Base-by-base conservation (phyloP, 1,140 invertebrate species). In the Nylanderia fulva region DNA sequence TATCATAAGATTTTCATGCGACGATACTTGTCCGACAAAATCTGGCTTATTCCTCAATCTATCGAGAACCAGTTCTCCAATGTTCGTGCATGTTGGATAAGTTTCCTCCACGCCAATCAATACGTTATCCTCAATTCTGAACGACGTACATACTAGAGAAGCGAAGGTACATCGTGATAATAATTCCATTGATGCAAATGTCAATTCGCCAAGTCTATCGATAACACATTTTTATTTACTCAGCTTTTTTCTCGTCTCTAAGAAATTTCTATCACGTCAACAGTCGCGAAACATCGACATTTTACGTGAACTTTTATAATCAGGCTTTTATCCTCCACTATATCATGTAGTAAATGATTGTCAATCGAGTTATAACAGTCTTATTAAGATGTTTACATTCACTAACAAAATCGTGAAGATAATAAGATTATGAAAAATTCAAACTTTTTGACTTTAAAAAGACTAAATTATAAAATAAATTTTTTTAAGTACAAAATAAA, bases 101-200 rank as follows among this genome's bases (percentile, higher is more conserved):
- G 71, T 80, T 77, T 60, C 36, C 42, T 54, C 45, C 36, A 11
- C 15, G 3, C 86, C 66, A 75, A 84, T 88, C 39, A 88, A 52
- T 52, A 88, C 21, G 6, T 89, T 88, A 39, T 86, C 54, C 42
- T 88, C 85, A n/a, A 88, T 86, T 54, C 33, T 84, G 52, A 88
- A 88, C 18, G 42, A 54, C 15, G 45, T 42, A 36, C 13, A 0
- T 75, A 75, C 58, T 76, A 6, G 9, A 48, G 36, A 52, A 61
- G 39, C 56, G 9, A 24, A 5, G 4, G 29, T 58, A 58, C 15
- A 58, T 24, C 33, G 7, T 69, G 45, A 69, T 36, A 45, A 80
- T 71, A 27, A 82, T 71, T 71, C 13, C 8, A 42, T 2, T 39
- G 18, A 60, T 13, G 1, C 48, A 68, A 79, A 71, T 54, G 18